Evolutionary conservation across 2,888 invertebrate species (phyloP).

Genomic region (Drosophila peninsularis): DNA sequence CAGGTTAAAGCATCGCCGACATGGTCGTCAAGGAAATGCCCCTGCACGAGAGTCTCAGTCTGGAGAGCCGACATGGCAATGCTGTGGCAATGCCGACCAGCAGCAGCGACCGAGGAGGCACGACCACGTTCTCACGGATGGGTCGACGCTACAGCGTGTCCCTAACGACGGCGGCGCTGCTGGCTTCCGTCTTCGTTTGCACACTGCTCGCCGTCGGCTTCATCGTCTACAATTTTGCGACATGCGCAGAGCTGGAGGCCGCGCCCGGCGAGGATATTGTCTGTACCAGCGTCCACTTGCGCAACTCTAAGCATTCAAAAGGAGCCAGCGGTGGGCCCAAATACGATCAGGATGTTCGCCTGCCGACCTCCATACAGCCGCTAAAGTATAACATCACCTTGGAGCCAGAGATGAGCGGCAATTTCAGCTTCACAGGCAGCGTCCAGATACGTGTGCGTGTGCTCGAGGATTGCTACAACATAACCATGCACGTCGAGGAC

Average conservation of each 20-base stretch:
- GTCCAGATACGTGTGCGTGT: slow-evolving; percentile 88
- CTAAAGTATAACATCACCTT: slow-evolving; percentile 89
- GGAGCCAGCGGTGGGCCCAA: slow-evolving; percentile 49
- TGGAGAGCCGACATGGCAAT: slow-evolving; percentile 64
- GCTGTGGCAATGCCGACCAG: slow-evolving; percentile 17
- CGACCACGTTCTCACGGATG: slow-evolving; percentile 59
- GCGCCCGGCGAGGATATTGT: slow-evolving; percentile 75
- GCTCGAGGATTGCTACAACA: slow-evolving; percentile 86
- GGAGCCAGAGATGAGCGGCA: slow-evolving; percentile 90
- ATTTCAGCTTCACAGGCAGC: slow-evolving; percentile 92
- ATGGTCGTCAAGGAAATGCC: slow-evolving; percentile 83
- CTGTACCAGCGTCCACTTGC: slow-evolving; percentile 74
- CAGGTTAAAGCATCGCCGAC: slow-evolving; percentile 18
- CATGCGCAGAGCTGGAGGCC: slow-evolving; percentile 86
- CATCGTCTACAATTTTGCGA: slow-evolving; percentile 91
- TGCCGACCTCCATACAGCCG: slow-evolving; percentile 89
- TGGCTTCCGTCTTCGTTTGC: slow-evolving; percentile 88
- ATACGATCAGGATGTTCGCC: slow-evolving; percentile 87
- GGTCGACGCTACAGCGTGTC: slow-evolving; percentile 87
- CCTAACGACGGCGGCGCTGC: slow-evolving; percentile 87
- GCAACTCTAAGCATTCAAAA: slow-evolving; percentile 55
- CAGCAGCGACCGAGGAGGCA: slow-evolving; percentile 29
- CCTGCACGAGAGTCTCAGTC: slow-evolving; percentile 76
- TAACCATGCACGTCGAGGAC: slow-evolving; percentile 91
- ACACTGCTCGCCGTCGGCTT: slow-evolving; percentile 90